Conservation (phyloP, 2,888 invertebrate genomes). For the Dryobota labecula region DNA sequence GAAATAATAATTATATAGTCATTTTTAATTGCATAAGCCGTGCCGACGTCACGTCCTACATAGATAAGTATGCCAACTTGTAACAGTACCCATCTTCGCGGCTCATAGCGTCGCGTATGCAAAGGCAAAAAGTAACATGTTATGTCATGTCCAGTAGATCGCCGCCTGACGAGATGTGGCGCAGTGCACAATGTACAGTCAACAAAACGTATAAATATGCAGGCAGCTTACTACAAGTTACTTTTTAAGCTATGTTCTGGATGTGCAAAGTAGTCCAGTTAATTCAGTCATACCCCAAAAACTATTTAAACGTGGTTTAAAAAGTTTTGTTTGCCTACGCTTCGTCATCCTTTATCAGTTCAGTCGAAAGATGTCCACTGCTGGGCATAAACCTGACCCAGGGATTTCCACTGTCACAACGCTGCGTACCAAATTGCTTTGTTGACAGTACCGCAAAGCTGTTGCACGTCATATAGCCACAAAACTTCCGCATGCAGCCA, state of each 20-base stretch:
- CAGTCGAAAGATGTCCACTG: neutral
- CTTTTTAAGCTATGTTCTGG: neutral
- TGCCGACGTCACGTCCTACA: neutral
- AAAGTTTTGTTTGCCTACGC: neutral
- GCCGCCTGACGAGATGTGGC: conserved; percentile 8
- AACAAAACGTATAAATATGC: neutral
- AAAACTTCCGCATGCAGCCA: conserved; percentile 44
- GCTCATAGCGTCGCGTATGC: conserved; percentile 10
- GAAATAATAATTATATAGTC: neutral
- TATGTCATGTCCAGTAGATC: conserved; percentile 29
- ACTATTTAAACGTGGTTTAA: neutral
- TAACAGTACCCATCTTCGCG: neutral
- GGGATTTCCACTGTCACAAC: neutral
- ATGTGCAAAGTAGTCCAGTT: neutral
- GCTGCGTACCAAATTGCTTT: neutral
- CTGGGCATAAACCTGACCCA: neutral
- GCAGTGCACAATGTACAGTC: conserved; percentile 15
- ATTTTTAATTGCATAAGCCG: neutral
- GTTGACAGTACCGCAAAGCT: neutral
- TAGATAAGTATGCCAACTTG: neutral
- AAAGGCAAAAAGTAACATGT: conserved; percentile 26
- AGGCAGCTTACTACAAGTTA: neutral
- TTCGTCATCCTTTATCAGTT: neutral
- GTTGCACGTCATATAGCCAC: conserved; percentile 15
- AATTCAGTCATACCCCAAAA: neutral